Conservation (phyloP, 1,140 invertebrate genomes). For the Pachypeltis micranthus region DNA sequence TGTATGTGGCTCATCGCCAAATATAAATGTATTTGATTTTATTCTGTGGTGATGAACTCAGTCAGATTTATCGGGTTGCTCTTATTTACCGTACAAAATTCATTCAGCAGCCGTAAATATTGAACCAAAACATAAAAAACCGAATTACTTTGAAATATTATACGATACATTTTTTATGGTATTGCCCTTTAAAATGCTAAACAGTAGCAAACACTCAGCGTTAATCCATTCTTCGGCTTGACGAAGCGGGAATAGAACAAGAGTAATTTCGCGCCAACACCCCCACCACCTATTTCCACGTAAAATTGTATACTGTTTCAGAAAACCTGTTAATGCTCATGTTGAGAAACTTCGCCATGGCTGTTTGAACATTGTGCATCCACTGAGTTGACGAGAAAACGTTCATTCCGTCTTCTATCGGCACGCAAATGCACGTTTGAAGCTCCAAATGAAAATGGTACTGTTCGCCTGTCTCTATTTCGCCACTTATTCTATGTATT, state of each 20-base stretch:
- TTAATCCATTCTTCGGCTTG: constrained; percentile 5
- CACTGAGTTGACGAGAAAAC: constrained; percentile 43
- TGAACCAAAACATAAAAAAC: too few relatives aligned
- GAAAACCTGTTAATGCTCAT: constrained; percentile 26
- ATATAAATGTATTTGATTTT: too few relatives aligned
- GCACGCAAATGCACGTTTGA: constrained; percentile 46
- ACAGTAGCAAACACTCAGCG: constrained; percentile 22
- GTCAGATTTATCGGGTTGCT: too few relatives aligned
- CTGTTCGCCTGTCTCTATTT: constrained; percentile 38
- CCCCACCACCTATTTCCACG: background rate
- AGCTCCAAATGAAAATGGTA: constrained; percentile 57
- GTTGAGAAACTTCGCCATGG: constrained; percentile 24
- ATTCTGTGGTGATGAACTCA: too few relatives aligned
- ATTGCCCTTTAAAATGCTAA: constrained; percentile 24
- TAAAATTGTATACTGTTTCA: background rate
- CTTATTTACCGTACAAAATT: too few relatives aligned
- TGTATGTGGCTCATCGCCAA: too few relatives aligned
- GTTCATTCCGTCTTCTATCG: constrained; percentile 51
- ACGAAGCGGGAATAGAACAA: background rate
- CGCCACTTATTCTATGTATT: constrained; percentile 39
- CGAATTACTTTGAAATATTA: background rate
- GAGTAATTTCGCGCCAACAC: background rate
- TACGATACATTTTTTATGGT: background rate
- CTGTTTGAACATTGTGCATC: constrained; percentile 27
- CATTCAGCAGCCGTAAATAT: too few relatives aligned